Conservation (phyloP, 2,888 invertebrate species). For the Zeuzera pyrina region DNA sequence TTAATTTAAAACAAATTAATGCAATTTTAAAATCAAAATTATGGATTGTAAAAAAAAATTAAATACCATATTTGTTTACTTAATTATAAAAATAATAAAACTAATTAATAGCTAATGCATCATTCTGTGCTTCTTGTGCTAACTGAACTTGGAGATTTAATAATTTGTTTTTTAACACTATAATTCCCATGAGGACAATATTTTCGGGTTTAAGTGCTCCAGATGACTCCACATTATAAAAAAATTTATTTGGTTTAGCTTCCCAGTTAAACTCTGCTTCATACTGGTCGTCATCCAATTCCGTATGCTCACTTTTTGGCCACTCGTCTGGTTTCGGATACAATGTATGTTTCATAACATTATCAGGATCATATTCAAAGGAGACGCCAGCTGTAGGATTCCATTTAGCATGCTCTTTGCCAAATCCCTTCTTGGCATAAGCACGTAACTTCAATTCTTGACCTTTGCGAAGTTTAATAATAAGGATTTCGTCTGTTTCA, state of each 20-base stretch:
- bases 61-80: constrained; percentile 1
- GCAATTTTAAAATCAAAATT: too few relatives aligned
- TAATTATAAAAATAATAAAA: constrained; percentile 7
- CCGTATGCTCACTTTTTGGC: constrained; percentile 98
- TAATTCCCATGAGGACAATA: constrained; percentile 96
- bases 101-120: constrained; percentile 82
- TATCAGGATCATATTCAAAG: constrained; percentile 99
- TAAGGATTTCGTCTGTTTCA: constrained; percentile 89
- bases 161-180: constrained; percentile 94
- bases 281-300: constrained; percentile 92
- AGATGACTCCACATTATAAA: constrained; percentile 95
- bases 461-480: constrained; percentile 83
- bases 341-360: constrained; percentile 94
- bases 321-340: constrained; percentile 98
- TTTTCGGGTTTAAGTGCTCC: constrained; percentile 97
- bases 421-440: constrained; percentile 97
- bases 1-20: neutral
- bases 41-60: constrained; percentile 5
- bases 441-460: constrained; percentile 96
- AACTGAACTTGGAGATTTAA: constrained; percentile 95
- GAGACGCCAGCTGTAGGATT: constrained; percentile 98
- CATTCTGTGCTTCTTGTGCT: constrained; percentile 88
- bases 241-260: constrained; percentile 97
- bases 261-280: constrained; percentile 96
- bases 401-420: constrained; percentile 99